phyloP scores from a whole-genome alignment of 2,888 invertebrate species.

The Cryptus viduatorius region DNA sequence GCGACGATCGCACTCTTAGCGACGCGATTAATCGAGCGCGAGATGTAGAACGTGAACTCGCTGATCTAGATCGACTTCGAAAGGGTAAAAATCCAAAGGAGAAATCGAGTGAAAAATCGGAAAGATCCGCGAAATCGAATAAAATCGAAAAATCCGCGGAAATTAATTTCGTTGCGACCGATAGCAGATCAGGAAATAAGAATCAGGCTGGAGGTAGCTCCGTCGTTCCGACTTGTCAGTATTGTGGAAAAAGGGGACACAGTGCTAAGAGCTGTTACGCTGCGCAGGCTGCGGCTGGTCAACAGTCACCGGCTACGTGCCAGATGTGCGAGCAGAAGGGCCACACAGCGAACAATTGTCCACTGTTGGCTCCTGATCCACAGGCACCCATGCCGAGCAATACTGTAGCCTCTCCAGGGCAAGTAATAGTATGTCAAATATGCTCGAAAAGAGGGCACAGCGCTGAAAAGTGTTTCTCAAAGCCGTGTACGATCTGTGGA shows the following conservation, averaged over 20 bases:
- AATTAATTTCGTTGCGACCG: background rate
- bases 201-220: background rate
- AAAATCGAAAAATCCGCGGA: background rate
- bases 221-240: background rate
- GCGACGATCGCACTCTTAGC: background rate
- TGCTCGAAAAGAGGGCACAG: slow-evolving; percentile 2
- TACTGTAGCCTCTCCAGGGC: no score
- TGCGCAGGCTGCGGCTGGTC: no score
- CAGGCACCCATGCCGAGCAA: no score
- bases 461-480: background rate
- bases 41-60: background rate
- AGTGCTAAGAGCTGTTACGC: background rate
- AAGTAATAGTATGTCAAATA: background rate
- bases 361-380: no score
- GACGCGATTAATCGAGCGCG: background rate
- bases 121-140: no score
- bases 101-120: background rate
- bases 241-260: background rate
- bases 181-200: background rate
- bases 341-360: no score
- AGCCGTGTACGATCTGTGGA: slow-evolving; percentile 17
- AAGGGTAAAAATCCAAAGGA: background rate
- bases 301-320: no score
- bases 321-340: no score
- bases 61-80: no score